phyloP scores from a whole-genome alignment of 37 sponge, comb jelly and placozoan genomes.

The Ephydatia muelleri region DNA sequence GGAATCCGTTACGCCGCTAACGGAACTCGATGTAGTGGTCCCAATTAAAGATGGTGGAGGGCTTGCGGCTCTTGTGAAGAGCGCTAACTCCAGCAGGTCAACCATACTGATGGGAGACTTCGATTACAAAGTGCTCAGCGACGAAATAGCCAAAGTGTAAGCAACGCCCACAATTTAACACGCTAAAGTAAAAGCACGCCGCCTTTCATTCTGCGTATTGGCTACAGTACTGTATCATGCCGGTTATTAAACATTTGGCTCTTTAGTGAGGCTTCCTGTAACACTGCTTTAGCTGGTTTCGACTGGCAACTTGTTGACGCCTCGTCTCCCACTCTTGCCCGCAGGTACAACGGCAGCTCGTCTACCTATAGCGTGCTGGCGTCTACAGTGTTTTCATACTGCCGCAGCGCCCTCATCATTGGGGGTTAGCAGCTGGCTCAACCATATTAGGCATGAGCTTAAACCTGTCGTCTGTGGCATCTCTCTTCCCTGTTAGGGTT shows the following conservation, averaged over 20 bases:
- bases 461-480: not conserved
- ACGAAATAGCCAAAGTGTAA: conserved; percentile 41
- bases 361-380: not conserved
- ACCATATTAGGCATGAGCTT: not conserved
- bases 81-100: conserved; percentile 23
- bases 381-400: not conserved
- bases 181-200: too few species aligned
- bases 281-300: not conserved
- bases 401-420: not conserved
- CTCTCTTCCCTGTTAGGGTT: conserved; percentile 33
- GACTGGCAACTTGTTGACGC: not conserved
- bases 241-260: too few species aligned
- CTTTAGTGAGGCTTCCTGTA: not conserved
- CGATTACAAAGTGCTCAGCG: conserved; percentile 17
- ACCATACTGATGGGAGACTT: conserved; percentile 18
- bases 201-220: too few species aligned
- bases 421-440: too few species aligned
- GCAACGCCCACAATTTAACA: not conserved
- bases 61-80: conserved; percentile 33
- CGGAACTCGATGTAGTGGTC: not conserved
- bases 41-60: conserved; percentile 25
- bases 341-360: conserved; percentile 26
- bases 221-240: too few species aligned
- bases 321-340: not conserved
- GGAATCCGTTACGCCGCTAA: too few species aligned